Base-by-base conservation (phyloP, 37 sponge, comb jelly and placozoan species). In the Hormiphora californensis region DNA sequence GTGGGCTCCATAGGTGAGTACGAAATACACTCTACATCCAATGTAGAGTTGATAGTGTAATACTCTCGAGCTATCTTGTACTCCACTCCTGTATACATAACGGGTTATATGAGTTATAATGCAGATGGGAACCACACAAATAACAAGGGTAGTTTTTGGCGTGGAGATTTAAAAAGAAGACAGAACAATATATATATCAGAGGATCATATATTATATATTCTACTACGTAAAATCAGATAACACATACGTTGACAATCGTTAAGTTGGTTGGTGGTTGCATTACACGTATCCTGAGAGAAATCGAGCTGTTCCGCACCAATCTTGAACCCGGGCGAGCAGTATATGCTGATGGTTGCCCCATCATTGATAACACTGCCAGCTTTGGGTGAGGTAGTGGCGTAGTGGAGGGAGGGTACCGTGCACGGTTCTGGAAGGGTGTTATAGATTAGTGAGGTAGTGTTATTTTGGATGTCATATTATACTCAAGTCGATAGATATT, bases 331-430 rank as follows among this genome's bases (percentile, higher is more conserved):
- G 36, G 17, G n/a, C 81, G 21, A 11, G 23, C 81, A 73, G 25
- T 43, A 36, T 25, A 73, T 30, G 23, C 21, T 7, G 46, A 73
- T 46, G 23, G 41, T 23, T 43, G 81, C 25, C 11, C 46, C 81
- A 30, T 73, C 27, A 15, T 43, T n/a, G 23, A 73, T 30, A 7
- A 32, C 35, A 33, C 17, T 27, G 23, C 46, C 81, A 19, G 81
- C 46, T 1, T 43, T 23, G 23, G 81, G 81, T 5, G 81, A 40
- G 27, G 81, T 73, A 28, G 44, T 73, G 28, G 81, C 43, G 46
- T 41, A 73, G 28, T 73, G 8, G 25, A 73, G 46, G 23, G 46
- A 43, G n/a, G 81, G 81, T 33, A 73, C 38, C 8, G 81, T 73
- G 81, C 81, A 73, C 15, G 21, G n/a, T 9, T 73, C 81, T 73